Percentiles rank a stretch among this genome's conserved stretches.
phyloP scores from a whole-genome alignment of 2,113 vertebrate genomes.

The Diadophis punctatus region DNA sequence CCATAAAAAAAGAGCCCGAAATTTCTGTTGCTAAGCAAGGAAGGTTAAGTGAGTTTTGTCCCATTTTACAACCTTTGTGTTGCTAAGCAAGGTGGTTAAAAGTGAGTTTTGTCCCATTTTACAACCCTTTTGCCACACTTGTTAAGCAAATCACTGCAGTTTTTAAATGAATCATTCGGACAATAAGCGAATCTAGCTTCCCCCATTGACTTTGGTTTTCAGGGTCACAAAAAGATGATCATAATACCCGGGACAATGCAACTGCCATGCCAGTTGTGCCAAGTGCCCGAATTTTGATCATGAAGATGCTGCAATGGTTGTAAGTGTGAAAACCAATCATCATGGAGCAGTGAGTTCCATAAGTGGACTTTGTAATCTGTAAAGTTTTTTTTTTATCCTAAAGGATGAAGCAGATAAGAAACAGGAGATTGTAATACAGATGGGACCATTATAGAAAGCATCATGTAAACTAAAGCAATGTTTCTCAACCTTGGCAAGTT shows the following conservation, averaged over 20 bases:
- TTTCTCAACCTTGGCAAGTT: neutral
- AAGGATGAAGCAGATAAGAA: neutral
- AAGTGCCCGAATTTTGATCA: neutral
- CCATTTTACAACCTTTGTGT: neutral
- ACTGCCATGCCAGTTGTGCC: neutral
- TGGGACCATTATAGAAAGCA: neutral
- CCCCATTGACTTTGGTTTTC: neutral
- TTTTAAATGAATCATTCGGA: neutral
- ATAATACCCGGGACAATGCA: neutral
- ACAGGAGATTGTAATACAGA: neutral
- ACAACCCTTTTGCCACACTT: neutral
- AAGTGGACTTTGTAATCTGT: neutral
- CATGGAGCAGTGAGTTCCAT: neutral
- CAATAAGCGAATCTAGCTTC: neutral
- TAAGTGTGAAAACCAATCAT: neutral
- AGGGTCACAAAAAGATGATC: too few species aligned
- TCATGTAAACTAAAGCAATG: neutral
- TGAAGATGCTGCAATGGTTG: neutral
- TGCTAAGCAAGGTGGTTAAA: too few species aligned
- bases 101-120: too few species aligned
- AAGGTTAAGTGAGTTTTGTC: neutral
- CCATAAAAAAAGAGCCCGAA: neutral
- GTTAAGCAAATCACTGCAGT: neutral
- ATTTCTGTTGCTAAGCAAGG: neutral
- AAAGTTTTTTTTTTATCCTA: neutral